These are phyloP conservation scores for Arenaria interpres DNA, from an alignment of 2,113 vertebrate species.

Conservation along the genomic window DNA sequence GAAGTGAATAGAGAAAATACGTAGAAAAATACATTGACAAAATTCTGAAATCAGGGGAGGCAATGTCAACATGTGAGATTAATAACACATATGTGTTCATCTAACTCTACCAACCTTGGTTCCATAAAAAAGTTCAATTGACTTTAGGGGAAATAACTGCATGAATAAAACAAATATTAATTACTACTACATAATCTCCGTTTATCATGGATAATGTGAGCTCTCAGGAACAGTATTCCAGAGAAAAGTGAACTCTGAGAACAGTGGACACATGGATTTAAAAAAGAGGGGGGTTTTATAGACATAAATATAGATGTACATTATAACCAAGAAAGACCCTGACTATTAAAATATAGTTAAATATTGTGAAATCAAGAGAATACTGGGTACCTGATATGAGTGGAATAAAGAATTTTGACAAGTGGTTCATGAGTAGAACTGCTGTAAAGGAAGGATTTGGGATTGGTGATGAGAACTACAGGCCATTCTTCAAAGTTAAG, in stretches of 20 bases:
- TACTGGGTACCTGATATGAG: conserved; percentile 88
- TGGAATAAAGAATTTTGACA: conserved; percentile 84
- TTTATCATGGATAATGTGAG: neutral
- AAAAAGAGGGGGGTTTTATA: neutral
- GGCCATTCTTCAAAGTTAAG: conserved; percentile 91
- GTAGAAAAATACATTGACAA: neutral
- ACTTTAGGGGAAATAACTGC: neutral
- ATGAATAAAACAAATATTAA: neutral
- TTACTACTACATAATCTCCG: neutral
- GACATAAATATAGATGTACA: neutral
- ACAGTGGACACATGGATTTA: neutral
- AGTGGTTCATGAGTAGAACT: conserved; percentile 87
- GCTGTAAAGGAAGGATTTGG: conserved; percentile 90
- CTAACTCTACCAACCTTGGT: neutral
- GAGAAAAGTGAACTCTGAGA: neutral
- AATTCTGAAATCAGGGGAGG: neutral
- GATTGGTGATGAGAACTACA: conserved; percentile 92
- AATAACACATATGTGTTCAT: neutral
- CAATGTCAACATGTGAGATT: neutral
- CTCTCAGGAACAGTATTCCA: neutral
- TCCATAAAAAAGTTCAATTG: neutral
- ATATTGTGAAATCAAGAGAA: neutral
- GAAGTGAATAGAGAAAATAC: neutral
- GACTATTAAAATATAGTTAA: neutral
- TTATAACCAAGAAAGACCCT: neutral